These are phyloP conservation scores for Disparrhopalites patrizii DNA, from an alignment of 2,888 invertebrate genomes.

Conservation along the genomic window DNA sequence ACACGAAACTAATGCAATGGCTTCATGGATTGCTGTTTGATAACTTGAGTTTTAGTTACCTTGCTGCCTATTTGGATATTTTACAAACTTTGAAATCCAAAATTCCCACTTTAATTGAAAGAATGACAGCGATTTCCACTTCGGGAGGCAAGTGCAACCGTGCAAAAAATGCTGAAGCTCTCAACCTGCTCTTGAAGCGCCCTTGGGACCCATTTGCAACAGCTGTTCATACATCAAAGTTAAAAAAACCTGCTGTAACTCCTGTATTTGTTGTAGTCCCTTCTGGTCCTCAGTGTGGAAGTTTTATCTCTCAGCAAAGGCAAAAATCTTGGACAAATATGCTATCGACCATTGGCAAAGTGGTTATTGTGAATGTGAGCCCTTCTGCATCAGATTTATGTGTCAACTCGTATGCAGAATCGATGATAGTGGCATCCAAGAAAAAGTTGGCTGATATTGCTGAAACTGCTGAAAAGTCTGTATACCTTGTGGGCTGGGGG, in stretches of 20 bases:
- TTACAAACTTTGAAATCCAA: constrained; percentile 65
- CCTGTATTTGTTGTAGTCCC: constrained; percentile 65
- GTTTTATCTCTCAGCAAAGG: constrained; percentile 20
- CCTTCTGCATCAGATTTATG: constrained; percentile 42
- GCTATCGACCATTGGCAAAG: constrained; percentile 41
- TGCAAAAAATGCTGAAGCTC: constrained; percentile 58
- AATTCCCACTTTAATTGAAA: constrained; percentile 68
- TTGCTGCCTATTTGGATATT: constrained; percentile 71
- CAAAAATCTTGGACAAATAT: constrained; percentile 34
- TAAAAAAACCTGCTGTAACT: constrained; percentile 66
- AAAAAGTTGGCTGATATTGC: constrained; percentile 68
- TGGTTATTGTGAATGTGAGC: constrained; percentile 24
- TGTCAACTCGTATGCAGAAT: constrained; percentile 52
- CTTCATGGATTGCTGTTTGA: constrained; percentile 68
- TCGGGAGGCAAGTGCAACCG: constrained; percentile 6
- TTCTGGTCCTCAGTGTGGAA: constrained; percentile 53
- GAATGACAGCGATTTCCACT: constrained; percentile 60
- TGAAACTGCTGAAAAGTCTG: constrained; percentile 63
- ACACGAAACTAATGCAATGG: constrained; percentile 69
- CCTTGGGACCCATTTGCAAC: constrained; percentile 63
- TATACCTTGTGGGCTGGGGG: constrained; percentile 73
- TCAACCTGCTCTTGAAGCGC: constrained; percentile 63
- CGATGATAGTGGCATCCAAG: constrained; percentile 63
- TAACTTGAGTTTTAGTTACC: constrained; percentile 61
- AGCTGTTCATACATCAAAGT: constrained; percentile 60